A percentile compares a stretch with the other conserved stretches of the same genome.
phyloP scores from a whole-genome alignment of 1,140 invertebrate genomes.

The Alviniconcha marisindica region DNA sequence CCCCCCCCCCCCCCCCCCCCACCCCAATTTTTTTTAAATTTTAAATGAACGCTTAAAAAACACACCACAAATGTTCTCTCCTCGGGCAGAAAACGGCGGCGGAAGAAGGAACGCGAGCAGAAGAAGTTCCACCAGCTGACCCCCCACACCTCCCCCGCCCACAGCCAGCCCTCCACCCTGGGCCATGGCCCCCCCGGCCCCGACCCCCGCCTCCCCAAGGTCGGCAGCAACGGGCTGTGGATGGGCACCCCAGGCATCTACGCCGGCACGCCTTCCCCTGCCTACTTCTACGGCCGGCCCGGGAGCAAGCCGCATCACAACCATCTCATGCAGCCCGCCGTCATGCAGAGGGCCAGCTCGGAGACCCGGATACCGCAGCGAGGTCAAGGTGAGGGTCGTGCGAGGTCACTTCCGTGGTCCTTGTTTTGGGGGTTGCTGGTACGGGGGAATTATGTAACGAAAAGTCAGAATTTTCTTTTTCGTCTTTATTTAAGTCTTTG shows the following conservation, averaged over 20 bases:
- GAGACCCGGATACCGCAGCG: slow-evolving; percentile 6
- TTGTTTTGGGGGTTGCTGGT: no score
- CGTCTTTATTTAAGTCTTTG: no score
- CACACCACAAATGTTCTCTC: background rate
- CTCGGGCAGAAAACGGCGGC: slow-evolving; percentile 1
- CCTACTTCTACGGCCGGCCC: slow-evolving; percentile 37
- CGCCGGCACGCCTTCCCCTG: slow-evolving; percentile 25
- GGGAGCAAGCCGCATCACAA: background rate
- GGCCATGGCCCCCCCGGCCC: slow-evolving; percentile 22
- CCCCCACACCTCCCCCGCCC: slow-evolving; percentile 31
- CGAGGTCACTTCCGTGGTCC: no score
- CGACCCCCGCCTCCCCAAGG: slow-evolving; percentile 41
- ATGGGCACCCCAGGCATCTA: slow-evolving; percentile 40
- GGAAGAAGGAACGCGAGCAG: background rate
- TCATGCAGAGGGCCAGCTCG: slow-evolving; percentile 27
- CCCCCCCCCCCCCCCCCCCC: background rate
- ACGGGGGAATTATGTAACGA: no score
- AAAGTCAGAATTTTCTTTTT: no score
- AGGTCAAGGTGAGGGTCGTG: slow-evolving; percentile 10
- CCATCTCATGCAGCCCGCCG: background rate
- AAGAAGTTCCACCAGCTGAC: slow-evolving; percentile 36
- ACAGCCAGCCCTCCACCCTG: slow-evolving; percentile 32
- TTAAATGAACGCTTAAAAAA: background rate
- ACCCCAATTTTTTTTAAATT: background rate
- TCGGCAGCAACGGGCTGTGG: slow-evolving; percentile 46